Evolutionary conservation across 2,888 invertebrate genomes (phyloP).

Genomic region (Capitulum mitella): DNA sequence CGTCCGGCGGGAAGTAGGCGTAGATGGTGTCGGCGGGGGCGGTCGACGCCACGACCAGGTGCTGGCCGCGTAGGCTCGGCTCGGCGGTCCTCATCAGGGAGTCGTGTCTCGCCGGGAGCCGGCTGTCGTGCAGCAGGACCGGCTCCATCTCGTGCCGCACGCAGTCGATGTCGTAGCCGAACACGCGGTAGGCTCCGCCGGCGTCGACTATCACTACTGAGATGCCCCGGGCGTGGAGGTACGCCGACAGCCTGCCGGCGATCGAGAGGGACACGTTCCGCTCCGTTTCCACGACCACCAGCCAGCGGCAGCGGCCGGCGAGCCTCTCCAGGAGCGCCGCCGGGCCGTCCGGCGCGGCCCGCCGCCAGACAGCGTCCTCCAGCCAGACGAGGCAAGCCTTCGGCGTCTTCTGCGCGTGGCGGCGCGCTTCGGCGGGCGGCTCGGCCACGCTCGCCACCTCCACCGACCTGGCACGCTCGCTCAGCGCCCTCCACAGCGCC

Average conservation of each 20-base stretch:
- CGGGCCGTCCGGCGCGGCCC: not conserved
- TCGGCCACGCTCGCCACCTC: not conserved
- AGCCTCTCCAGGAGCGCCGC: not conserved
- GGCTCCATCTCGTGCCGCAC: not conserved
- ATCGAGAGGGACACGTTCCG: not conserved
- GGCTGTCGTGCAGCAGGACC: not conserved
- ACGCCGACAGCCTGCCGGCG: not conserved
- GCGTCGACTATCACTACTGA: not conserved
- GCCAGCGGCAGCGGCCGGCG: not conserved
- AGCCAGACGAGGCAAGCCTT: constrained; percentile 3
- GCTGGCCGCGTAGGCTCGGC: not conserved
- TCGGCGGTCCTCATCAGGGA: not conserved
- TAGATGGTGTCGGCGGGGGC: not conserved
- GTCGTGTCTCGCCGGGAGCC: not conserved
- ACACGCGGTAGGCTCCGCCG: not conserved
- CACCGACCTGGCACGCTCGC: not conserved
- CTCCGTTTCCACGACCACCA: not conserved
- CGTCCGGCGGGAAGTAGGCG: not conserved
- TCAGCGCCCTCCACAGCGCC: not conserved
- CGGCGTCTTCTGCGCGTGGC: not conserved
- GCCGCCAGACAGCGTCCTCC: not conserved
- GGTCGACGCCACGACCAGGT: not conserved
- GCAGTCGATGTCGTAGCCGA: not conserved
- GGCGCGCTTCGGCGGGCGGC: not conserved
- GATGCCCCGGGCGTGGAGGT: not conserved